Evolutionary conservation across 2,888 invertebrate genomes (phyloP).

Genomic region (Exocentrus adspersus): DNA sequence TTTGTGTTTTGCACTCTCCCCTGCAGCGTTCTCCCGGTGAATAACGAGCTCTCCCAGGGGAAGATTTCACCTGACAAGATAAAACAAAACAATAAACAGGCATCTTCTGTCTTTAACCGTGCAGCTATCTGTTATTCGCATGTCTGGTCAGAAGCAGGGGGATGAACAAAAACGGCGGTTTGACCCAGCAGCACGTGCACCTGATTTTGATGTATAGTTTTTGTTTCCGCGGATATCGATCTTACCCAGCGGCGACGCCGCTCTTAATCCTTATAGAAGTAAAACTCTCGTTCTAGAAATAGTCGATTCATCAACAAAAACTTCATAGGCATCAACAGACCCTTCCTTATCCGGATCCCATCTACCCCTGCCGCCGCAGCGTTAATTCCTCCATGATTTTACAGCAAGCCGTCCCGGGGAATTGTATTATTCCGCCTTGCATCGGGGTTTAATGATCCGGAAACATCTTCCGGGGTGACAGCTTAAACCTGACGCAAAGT

Average conservation of each 20-base stretch:
- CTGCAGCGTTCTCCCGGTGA: background rate
- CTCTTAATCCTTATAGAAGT: too few relatives aligned
- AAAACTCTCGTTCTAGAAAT: too few relatives aligned
- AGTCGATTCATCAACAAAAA: too few relatives aligned
- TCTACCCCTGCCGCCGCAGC: background rate
- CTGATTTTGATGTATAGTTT: conserved; percentile 27
- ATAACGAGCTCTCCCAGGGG: background rate
- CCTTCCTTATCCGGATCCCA: background rate
- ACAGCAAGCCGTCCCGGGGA: background rate
- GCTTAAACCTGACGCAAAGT: conserved; percentile 18
- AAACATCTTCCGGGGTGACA: conserved; percentile 21
- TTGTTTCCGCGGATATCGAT: conserved; percentile 20
- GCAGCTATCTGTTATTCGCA: conserved; percentile 32
- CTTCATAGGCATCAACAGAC: too few relatives aligned
- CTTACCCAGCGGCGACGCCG: too few relatives aligned
- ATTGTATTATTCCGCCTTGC: conserved; percentile 10
- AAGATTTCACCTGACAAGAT: conserved; percentile 3
- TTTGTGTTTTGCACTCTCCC: background rate
- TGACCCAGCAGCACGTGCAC: conserved; percentile 13
- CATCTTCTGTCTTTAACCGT: conserved; percentile 23
- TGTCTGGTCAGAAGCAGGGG: conserved; percentile 28
- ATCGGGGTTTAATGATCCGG: conserved; percentile 24
- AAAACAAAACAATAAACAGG: conserved; percentile 25
- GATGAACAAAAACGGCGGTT: conserved; percentile 24
- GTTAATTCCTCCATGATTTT: background rate